phyloP scores from a whole-genome alignment of 2,113 vertebrate species.

The Phoxinus phoxinus region DNA sequence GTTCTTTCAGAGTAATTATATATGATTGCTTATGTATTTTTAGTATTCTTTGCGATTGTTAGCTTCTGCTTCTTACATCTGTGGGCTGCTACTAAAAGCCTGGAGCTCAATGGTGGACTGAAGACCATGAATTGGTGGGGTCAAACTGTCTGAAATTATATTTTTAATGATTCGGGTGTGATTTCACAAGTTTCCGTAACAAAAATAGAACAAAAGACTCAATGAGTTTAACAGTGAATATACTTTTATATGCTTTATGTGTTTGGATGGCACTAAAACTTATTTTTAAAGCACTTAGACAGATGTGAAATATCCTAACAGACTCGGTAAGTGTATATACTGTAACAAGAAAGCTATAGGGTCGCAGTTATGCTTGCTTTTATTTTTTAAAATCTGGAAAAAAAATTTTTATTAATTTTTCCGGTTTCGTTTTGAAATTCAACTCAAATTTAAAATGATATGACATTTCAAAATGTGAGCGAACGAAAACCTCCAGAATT shows the following conservation, averaged over 20 bases:
- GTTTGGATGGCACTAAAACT: conserved; percentile 37
- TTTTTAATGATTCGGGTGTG: not conserved
- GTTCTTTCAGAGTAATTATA: conserved; percentile 32
- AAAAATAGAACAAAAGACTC: not conserved
- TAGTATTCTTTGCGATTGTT: conserved; percentile 13
- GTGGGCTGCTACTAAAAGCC: not conserved
- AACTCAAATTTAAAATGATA: not conserved
- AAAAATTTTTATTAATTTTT: too few relatives aligned
- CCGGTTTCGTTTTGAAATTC: not conserved
- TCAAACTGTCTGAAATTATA: not conserved
- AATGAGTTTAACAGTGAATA: not conserved
- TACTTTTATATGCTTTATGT: conserved; percentile 14
- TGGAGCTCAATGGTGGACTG: not conserved
- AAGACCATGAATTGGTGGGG: not conserved
- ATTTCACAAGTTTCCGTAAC: conserved; percentile 4
- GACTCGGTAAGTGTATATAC: not conserved
- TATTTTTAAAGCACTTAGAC: conserved; percentile 45
- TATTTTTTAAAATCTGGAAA: too few relatives aligned
- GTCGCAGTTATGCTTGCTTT: not conserved
- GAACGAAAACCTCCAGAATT: not conserved
- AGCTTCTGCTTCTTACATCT: conserved; percentile 1
- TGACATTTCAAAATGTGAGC: not conserved
- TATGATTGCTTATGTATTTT: conserved; percentile 37
- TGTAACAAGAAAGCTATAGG: not conserved
- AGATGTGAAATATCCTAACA: conserved; percentile 25